Conservation (phyloP, 37 sponge, comb jelly and placozoan species). For the Axinella damicornis region DNA sequence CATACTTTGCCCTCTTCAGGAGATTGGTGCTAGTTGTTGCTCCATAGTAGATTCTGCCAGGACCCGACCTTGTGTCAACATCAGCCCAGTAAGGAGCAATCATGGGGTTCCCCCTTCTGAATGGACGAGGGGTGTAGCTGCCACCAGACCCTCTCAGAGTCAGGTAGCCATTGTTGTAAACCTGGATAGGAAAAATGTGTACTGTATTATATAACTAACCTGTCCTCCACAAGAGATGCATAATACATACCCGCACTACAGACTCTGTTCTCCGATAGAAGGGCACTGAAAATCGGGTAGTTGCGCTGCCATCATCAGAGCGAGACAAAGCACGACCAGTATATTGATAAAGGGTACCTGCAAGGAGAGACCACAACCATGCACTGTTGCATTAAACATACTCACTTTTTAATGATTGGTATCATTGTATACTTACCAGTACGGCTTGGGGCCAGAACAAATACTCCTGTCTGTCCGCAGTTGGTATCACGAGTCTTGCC, state of each 20-base stretch:
- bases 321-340: not conserved
- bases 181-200: not conserved
- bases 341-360: not conserved
- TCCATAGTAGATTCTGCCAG: constrained; percentile 2
- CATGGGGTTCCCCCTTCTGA: not conserved
- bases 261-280: not conserved
- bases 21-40: not conserved
- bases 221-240: no score
- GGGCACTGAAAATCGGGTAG: not conserved
- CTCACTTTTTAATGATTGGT: no score
- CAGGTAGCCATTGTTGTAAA: constrained; percentile 19
- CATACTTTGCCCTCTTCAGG: not conserved
- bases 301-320: not conserved
- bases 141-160: not conserved
- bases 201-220: not conserved
- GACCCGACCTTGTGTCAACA: not conserved
- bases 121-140: not conserved
- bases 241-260: not conserved
- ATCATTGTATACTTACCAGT: not conserved
- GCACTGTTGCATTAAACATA: no score
- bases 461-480: not conserved
- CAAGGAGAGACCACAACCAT: not conserved
- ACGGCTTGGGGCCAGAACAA: not conserved
- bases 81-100: constrained; percentile 13
- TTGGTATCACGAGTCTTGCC: not conserved